Conservation (phyloP, 2,888 invertebrate genomes). For the Tenthredo distinguenda region DNA sequence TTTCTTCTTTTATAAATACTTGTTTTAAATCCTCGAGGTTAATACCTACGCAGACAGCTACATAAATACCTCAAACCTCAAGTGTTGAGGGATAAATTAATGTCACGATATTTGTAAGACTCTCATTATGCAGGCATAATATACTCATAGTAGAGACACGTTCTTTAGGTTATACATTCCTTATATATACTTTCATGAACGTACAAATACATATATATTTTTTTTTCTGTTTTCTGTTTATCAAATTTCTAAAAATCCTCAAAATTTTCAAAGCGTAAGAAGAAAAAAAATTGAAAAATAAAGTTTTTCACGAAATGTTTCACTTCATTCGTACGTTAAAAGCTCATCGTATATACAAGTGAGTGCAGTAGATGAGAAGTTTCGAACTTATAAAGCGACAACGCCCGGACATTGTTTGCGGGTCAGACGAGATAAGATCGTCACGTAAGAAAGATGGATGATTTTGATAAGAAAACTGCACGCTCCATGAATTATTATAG, state of each 20-base stretch:
- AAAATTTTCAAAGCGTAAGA: no score
- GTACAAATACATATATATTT: not conserved
- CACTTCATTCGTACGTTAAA: no score
- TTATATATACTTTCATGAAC: no score
- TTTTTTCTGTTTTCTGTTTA: not conserved
- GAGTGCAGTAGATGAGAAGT: not conserved
- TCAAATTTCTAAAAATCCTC: not conserved
- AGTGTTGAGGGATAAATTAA: constrained; percentile 36
- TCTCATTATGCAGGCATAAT: not conserved
- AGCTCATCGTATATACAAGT: not conserved
- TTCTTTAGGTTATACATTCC: no score
- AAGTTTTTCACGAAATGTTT: not conserved
- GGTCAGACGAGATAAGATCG: constrained; percentile 38
- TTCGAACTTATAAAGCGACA: not conserved
- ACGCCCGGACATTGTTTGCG: constrained; percentile 32
- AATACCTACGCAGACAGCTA: not conserved
- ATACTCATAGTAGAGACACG: no score
- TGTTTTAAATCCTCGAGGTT: not conserved
- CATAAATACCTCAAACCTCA: not conserved
- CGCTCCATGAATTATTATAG: constrained; percentile 6
- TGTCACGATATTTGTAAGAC: constrained; percentile 5
- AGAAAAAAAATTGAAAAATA: not conserved
- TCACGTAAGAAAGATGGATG: constrained; percentile 41
- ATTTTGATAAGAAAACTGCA: constrained; percentile 24
- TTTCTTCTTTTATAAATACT: not conserved